phyloP scores from a whole-genome alignment of 2,797 vertebrate species.

The Mormyrus hasselquistii region DNA sequence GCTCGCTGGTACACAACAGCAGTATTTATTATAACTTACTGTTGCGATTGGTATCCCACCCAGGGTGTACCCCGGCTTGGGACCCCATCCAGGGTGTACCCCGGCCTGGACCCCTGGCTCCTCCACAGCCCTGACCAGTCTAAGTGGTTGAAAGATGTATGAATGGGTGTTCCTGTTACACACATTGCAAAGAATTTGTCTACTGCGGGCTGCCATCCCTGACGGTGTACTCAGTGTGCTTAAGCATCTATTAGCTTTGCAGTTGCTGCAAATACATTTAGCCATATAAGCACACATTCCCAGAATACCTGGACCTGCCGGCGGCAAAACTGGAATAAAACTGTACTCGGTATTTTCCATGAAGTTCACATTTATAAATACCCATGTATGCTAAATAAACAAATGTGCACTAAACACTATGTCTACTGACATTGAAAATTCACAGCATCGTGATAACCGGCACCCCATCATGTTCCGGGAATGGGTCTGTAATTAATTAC shows the following conservation, averaged over 20 bases:
- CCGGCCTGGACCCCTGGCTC: background rate
- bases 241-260: conserved; percentile 6
- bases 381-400: background rate
- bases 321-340: background rate
- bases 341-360: background rate
- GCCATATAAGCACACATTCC: background rate
- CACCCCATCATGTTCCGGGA: background rate
- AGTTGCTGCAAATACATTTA: background rate
- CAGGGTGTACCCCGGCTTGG: background rate
- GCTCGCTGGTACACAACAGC: background rate
- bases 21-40: background rate
- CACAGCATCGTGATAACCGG: background rate
- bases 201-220: background rate
- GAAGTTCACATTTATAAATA: background rate
- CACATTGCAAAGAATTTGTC: background rate
- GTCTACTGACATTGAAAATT: background rate
- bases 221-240: background rate
- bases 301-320: background rate
- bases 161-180: background rate
- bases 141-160: background rate
- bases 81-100: too few relatives aligned
- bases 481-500: background rate
- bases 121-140: background rate
- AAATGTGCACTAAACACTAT: background rate
- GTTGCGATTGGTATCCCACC: background rate